These are phyloP conservation scores for Enoplosus armatus DNA, from an alignment of 2,797 vertebrate genomes.

Conservation along the genomic window DNA sequence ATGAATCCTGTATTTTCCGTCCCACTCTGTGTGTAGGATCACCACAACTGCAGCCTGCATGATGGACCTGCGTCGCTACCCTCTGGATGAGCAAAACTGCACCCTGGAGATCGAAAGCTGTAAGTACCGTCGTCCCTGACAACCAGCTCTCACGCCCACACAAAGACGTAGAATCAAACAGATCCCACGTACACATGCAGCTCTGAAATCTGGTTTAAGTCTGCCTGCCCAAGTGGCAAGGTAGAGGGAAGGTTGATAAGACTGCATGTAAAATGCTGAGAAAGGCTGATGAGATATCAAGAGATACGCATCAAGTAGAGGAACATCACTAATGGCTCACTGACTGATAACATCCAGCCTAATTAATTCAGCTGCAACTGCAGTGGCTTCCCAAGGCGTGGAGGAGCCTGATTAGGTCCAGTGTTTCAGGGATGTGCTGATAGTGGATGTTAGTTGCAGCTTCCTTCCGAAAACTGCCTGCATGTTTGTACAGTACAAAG, in stretches of 20 bases:
- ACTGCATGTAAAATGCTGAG: conserved; percentile 77
- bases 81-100: conserved; percentile 97
- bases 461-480: conserved; percentile 55
- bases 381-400: conserved; percentile 72
- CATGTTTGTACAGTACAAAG: conserved; percentile 72
- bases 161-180: conserved; percentile 57
- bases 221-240: conserved; percentile 39
- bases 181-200: conserved; percentile 60
- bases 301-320: conserved; percentile 77
- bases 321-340: conserved; percentile 83
- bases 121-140: conserved; percentile 87
- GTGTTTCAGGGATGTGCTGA: conserved; percentile 72
- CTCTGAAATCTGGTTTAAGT: conserved; percentile 43
- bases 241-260: conserved; percentile 68
- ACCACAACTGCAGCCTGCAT: conserved; percentile 98
- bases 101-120: conserved; percentile 98
- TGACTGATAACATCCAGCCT: conserved; percentile 83
- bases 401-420: conserved; percentile 78
- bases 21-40: conserved; percentile 86
- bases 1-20: conserved; percentile 64
- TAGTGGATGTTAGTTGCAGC: conserved; percentile 60
- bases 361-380: conserved; percentile 82
- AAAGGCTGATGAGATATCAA: conserved; percentile 78
- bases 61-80: conserved; percentile 97
- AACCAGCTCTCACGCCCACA: conserved; percentile 72